Evolutionary conservation across 2,113 vertebrate species (phyloP).

Genomic region (Gnathonemus echidnorhynchus): DNA sequence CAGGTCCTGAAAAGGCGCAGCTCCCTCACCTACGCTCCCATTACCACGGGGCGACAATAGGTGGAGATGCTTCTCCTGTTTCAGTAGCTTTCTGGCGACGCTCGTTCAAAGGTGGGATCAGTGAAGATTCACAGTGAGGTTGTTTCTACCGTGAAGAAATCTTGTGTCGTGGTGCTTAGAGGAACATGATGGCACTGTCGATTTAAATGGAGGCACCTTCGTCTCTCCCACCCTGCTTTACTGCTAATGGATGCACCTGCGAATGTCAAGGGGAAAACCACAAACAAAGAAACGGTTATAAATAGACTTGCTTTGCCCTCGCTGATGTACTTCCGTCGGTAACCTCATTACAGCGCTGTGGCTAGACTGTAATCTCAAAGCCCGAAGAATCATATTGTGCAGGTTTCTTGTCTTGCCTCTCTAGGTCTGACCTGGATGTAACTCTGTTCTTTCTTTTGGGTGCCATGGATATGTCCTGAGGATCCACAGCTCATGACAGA

Average conservation of each 20-base stretch:
- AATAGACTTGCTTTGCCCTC: neutral
- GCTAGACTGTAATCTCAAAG: neutral
- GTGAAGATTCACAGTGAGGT: neutral
- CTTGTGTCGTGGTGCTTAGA: neutral
- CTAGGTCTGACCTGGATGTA: neutral
- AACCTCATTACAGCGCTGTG: neutral
- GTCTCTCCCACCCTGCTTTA: neutral
- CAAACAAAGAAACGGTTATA: neutral
- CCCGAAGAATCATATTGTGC: neutral
- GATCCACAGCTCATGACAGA: too few species aligned
- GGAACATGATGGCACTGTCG: neutral
- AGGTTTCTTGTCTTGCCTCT: neutral
- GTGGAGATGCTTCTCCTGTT: neutral
- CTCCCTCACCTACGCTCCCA: neutral
- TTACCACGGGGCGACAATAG: neutral
- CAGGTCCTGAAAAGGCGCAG: too few species aligned
- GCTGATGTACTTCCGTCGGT: neutral
- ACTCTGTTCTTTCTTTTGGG: neutral
- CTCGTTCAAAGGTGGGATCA: neutral
- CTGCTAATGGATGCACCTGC: neutral
- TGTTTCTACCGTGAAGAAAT: neutral
- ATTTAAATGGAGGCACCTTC: neutral
- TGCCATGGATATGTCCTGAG: neutral
- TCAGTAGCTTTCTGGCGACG: neutral
- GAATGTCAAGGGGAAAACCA: neutral